phyloP scores from a whole-genome alignment of 2,113 vertebrate genomes.

The Apteryx mantelli region DNA sequence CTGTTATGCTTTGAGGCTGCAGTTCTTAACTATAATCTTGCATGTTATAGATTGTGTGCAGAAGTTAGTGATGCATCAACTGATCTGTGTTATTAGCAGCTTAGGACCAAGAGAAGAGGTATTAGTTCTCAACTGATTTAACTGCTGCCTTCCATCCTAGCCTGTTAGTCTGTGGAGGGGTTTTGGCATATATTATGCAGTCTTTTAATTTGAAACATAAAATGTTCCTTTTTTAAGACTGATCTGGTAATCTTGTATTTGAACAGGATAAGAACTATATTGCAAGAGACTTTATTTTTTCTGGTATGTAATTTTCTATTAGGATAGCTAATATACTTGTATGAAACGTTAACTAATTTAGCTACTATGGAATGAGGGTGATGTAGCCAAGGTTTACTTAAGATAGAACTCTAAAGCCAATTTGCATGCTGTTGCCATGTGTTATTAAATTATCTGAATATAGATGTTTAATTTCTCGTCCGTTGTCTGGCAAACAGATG shows the following conservation, averaged over 20 bases:
- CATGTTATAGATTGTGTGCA: background rate
- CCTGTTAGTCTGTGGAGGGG: background rate
- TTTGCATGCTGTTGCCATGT: background rate
- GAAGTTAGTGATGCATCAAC: background rate
- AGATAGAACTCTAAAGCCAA: background rate
- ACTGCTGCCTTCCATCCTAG: background rate
- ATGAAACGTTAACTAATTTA: background rate
- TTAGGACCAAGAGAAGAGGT: background rate
- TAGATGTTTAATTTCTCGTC: background rate
- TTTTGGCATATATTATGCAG: background rate
- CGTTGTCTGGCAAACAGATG: background rate
- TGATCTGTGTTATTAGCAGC: background rate
- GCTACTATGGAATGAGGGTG: background rate
- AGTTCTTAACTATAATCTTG: background rate
- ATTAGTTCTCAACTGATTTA: background rate
- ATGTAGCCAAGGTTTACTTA: background rate
- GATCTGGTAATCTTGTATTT: background rate
- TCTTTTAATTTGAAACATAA: background rate
- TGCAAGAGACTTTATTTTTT: slow-evolving; percentile 33
- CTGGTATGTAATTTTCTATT: background rate
- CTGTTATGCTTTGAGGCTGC: slow-evolving; percentile 4
- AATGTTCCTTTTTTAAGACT: background rate
- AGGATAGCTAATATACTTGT: background rate
- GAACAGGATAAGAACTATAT: background rate
- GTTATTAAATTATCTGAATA: background rate